A percentile compares a stretch with the other conserved stretches of the same genome.
Evolutionary conservation across 2,888 invertebrate genomes (phyloP).

Genomic region (Nycteola revayana): DNA sequence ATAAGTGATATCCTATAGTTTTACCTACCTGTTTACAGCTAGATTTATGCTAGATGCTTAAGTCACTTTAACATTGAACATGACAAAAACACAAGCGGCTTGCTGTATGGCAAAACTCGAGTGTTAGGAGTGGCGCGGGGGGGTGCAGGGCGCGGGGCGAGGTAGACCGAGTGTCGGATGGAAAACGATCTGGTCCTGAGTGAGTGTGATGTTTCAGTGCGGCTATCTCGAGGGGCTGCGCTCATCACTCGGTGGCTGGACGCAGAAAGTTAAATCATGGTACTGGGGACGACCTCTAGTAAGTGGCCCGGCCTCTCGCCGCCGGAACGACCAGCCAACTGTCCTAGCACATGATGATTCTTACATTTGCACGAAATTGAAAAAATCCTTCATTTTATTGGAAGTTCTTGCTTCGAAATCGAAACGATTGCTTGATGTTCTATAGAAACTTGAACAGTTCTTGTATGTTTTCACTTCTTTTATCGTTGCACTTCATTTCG

Average conservation of each 20-base stretch:
- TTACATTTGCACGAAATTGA: conserved; percentile 75
- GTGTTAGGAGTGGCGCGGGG: conserved; percentile 26
- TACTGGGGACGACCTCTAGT: conserved; percentile 98
- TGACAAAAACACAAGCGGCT: conserved; percentile 48
- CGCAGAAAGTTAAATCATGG: conserved; percentile 98
- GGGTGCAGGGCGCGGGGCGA: conserved; percentile 4
- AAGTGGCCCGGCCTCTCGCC: conserved; percentile 85
- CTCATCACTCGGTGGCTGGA: conserved; percentile 97
- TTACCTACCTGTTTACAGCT: conserved; percentile 37
- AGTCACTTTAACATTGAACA: conserved; percentile 53
- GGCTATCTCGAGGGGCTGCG: conserved; percentile 96
- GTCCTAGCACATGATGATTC: conserved; percentile 77
- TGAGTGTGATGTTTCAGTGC: conserved; percentile 88
- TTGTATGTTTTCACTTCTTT: conserved; percentile 69
- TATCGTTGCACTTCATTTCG: conserved; percentile 74
- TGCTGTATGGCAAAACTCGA: conserved; percentile 27
- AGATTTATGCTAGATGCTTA: conserved; percentile 56
- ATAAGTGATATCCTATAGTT: conserved; percentile 42
- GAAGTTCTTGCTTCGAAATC: conserved; percentile 71
- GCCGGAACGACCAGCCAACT: conserved; percentile 67
- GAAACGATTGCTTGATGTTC: conserved; percentile 74
- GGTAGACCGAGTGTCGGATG: conserved; percentile 33
- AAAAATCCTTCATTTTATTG: conserved; percentile 51
- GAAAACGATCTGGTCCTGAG: conserved; percentile 69
- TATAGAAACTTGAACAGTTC: conserved; percentile 58